Percentiles rank a stretch among this genome's conserved stretches.
These are phyloP conservation scores for Taphrorychus bicolor DNA, from an alignment of 2,888 invertebrate species.

Conservation along the genomic window DNA sequence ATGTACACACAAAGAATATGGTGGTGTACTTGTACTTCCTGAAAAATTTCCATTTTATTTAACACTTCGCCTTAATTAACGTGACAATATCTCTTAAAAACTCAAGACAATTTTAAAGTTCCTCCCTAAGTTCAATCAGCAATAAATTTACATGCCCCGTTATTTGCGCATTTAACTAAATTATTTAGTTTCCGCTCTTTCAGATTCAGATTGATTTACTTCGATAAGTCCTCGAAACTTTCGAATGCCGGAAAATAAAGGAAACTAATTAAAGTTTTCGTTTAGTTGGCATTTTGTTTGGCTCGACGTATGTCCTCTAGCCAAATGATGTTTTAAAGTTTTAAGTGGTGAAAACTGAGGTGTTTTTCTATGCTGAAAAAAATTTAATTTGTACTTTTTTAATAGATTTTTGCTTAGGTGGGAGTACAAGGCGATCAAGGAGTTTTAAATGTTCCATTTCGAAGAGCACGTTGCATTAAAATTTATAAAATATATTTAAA, in stretches of 20 bases:
- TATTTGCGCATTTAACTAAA: conserved; percentile 36
- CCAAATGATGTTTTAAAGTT: too few species aligned
- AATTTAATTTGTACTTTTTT: too few species aligned
- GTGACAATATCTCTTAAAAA: not conserved
- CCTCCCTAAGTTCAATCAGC: conserved; percentile 3
- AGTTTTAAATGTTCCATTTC: too few species aligned
- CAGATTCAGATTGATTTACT: conserved; percentile 33
- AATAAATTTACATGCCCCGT: conserved; percentile 39
- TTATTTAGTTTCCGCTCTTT: conserved; percentile 31
- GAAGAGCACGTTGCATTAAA: too few species aligned
- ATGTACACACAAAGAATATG: not conserved
- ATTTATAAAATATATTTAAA: too few species aligned
- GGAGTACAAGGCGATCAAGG: too few species aligned
- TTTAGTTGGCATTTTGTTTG: not conserved
- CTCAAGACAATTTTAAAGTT: not conserved
- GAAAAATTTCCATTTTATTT: too few species aligned
- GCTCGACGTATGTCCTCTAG: too few species aligned
- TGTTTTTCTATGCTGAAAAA: too few species aligned
- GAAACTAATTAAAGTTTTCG: conserved; percentile 31
- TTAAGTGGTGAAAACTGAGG: too few species aligned
- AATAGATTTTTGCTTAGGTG: too few species aligned
- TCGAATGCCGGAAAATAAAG: conserved; percentile 10
- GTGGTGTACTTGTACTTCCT: too few species aligned
- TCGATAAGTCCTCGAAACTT: conserved; percentile 30
- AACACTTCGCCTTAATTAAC: conserved; percentile 4